phyloP scores from a whole-genome alignment of 2,888 invertebrate species.

The Apamea crenata region DNA sequence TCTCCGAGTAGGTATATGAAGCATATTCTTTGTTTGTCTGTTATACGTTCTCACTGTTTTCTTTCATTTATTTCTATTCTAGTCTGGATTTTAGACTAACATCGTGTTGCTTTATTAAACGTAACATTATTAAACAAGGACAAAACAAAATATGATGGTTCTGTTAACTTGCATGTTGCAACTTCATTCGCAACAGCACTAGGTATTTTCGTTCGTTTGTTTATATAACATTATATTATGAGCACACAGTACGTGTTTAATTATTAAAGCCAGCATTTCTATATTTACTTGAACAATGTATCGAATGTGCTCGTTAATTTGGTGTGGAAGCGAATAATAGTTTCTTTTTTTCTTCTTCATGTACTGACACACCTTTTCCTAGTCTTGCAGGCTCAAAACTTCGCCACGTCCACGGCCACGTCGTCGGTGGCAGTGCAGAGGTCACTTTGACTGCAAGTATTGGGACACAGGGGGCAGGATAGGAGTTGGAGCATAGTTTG shows the following conservation, averaged over 20 bases:
- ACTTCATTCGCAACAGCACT: conserved; percentile 21
- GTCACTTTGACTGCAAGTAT: background rate
- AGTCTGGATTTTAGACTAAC: conserved; percentile 4
- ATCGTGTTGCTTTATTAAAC: conserved; percentile 6
- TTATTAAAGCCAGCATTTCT: conserved; percentile 12
- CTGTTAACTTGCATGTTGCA: conserved; percentile 29
- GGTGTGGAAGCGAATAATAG: background rate
- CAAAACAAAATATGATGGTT: conserved; percentile 44
- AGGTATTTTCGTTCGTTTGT: conserved; percentile 31
- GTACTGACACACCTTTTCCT: background rate
- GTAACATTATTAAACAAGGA: conserved; percentile 15
- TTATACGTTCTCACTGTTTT: background rate
- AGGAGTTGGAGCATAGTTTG: background rate
- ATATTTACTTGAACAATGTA: conserved; percentile 4
- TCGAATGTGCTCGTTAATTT: background rate
- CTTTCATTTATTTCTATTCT: conserved; percentile 8
- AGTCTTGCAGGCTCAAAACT: too few species aligned
- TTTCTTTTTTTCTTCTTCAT: background rate
- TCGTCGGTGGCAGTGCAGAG: background rate
- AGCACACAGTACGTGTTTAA: background rate
- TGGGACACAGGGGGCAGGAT: background rate
- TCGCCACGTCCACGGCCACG: too few species aligned
- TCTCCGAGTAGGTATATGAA: conserved; percentile 6
- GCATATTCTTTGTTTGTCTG: conserved; percentile 13
- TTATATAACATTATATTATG: conserved; percentile 15